Base-by-base conservation (phyloP, 35 echinoderm and acorn worm species). In the Apostichopus californicus region DNA sequence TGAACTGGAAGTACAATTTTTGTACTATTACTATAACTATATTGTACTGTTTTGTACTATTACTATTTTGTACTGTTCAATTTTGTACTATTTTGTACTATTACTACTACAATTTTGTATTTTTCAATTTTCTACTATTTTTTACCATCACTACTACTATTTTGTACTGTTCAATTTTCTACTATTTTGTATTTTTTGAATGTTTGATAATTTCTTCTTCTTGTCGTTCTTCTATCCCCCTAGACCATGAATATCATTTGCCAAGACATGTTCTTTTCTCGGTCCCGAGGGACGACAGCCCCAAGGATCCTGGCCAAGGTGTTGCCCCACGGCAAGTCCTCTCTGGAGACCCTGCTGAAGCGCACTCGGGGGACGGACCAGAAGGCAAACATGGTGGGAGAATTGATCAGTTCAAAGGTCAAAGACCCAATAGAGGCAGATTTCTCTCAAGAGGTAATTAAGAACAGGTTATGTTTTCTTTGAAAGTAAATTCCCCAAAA, bases 191-290 rank as follows among this genome's bases (percentile, higher is more conserved):
- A 46, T 4, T 46, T 46, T 3, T 3, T 0, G 34, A 46, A 46
- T 46, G 3, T 46, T 46, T 46, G 34, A 46, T 46, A 4, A 46
- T 46, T 46, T 46, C 8, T 68, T 46, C 8, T 68, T 1, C 8
- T 18, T 9, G 4, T 68, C 0, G 13, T 5, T 68, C 8, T 68
- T 68, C 64, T 68, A 4, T 83, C 26, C 46, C 46, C 34, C 34
- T 24, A 98, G 96, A 90, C 92, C 6, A 95, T 98, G 86, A 96
- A 94, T 17, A 91, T 96, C 21, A 92, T 98, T 15, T 98, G 96
- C 52, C 96, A 98, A 68, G 96, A 98, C 83, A 98, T 98, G 96
- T 98, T 98, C 96, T 98, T 98, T 59, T 90, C 96, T 7, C 86
- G 96, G 23, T 96, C 94, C 22, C 93, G 95, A 14, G 71, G 81